Percentiles rank a stretch among this genome's conserved stretches.
These are phyloP conservation scores for Drosophila falleni DNA, from an alignment of 2,888 invertebrate species.

Conservation along the genomic window DNA sequence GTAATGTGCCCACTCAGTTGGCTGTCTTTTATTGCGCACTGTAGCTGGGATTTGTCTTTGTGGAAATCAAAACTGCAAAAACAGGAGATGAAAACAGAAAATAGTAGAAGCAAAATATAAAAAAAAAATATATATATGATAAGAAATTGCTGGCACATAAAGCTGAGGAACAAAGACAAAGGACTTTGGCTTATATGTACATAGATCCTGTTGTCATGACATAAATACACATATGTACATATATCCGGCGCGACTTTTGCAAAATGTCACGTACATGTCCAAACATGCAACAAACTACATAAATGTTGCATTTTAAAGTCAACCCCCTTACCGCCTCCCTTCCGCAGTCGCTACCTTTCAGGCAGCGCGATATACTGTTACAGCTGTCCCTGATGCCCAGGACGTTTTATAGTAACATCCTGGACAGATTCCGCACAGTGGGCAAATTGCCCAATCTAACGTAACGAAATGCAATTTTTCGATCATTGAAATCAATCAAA, in stretches of 20 bases:
- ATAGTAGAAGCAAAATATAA: background rate
- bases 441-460: too few relatives aligned
- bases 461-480: too few relatives aligned
- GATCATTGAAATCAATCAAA: too few relatives aligned
- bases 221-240: background rate
- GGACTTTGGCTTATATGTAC: slow-evolving; percentile 7
- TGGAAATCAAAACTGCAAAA: slow-evolving; percentile 41
- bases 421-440: slow-evolving; percentile 3
- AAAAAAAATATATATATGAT: background rate
- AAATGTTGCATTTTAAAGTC: slow-evolving; percentile 69
- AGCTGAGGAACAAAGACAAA: slow-evolving; percentile 32
- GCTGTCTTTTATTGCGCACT: slow-evolving; percentile 21
- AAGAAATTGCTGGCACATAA: slow-evolving; percentile 31
- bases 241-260: slow-evolving; percentile 51
- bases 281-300: slow-evolving; percentile 69
- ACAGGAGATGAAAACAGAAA: background rate
- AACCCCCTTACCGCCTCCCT: background rate
- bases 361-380: slow-evolving; percentile 17
- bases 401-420: slow-evolving; percentile 22
- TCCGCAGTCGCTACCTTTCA: too few relatives aligned
- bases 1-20: slow-evolving; percentile 12
- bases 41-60: slow-evolving; percentile 34
- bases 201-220: slow-evolving; percentile 13
- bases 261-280: slow-evolving; percentile 74
- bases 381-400: slow-evolving; percentile 28